These are phyloP conservation scores for Passer montanus DNA, from an alignment of 2,113 vertebrate species.

Conservation along the genomic window DNA sequence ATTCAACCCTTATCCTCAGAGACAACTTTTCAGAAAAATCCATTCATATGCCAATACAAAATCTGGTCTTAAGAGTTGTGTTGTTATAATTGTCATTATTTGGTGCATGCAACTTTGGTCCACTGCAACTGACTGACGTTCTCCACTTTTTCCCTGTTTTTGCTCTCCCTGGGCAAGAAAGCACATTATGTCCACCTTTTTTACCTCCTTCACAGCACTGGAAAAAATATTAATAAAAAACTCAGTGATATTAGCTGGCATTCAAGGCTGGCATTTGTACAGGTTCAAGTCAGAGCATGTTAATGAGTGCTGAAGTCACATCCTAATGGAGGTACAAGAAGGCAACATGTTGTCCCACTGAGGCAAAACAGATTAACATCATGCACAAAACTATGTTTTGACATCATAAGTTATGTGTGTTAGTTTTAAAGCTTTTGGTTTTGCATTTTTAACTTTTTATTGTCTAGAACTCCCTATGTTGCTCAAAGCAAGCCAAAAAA, in stretches of 20 bases:
- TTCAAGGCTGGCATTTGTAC: background rate
- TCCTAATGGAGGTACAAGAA: background rate
- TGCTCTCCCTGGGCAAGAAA: background rate
- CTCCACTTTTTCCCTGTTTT: background rate
- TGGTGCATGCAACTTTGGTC: background rate
- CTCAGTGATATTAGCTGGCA: background rate
- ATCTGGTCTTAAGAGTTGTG: background rate
- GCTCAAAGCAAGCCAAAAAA: background rate
- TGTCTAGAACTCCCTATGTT: background rate
- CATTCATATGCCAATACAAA: background rate
- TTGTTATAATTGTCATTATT: background rate
- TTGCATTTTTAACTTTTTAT: background rate
- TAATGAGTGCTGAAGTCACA: background rate
- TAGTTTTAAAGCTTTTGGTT: background rate
- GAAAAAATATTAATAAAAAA: background rate
- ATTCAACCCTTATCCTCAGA: background rate
- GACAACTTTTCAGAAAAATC: background rate
- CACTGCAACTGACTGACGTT: background rate
- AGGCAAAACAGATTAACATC: background rate
- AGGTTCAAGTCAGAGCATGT: background rate
- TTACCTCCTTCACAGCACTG: background rate
- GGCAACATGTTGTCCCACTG: background rate
- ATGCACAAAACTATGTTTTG: background rate
- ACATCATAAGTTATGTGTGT: background rate
- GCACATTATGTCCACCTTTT: background rate